phyloP scores from a whole-genome alignment of 1,140 invertebrate genomes.

The Scaptomyza montana region DNA sequence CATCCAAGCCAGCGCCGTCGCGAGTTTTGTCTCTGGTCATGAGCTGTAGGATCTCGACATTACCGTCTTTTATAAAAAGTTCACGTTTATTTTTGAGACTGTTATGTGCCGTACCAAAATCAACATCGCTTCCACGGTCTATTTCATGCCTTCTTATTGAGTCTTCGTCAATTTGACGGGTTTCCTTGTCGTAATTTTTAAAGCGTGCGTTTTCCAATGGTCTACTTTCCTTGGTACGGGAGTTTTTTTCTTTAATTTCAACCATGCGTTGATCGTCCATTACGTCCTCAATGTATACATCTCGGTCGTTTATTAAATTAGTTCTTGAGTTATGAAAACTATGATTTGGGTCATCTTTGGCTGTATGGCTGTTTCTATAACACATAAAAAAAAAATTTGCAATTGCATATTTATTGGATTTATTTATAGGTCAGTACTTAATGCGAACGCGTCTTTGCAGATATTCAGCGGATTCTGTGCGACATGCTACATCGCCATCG shows the following conservation, averaged over 20 bases:
- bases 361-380: constrained; percentile 65
- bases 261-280: constrained; percentile 84
- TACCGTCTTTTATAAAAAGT: constrained; percentile 91
- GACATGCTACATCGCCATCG: constrained; percentile 35
- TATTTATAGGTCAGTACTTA: constrained; percentile 48
- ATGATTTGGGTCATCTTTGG: constrained; percentile 80
- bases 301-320: constrained; percentile 85
- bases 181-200: constrained; percentile 87
- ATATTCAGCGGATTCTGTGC: constrained; percentile 72
- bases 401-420: background rate
- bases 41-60: constrained; percentile 91
- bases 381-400: background rate
- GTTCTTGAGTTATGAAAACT: constrained; percentile 83
- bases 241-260: constrained; percentile 80
- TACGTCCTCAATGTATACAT: constrained; percentile 86
- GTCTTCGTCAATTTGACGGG: constrained; percentile 87
- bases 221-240: constrained; percentile 81
- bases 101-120: constrained; percentile 83
- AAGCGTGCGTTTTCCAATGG: constrained; percentile 80
- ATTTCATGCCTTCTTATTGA: constrained; percentile 90
- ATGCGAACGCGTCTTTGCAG: constrained; percentile 77
- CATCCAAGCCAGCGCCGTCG: constrained; percentile 55
- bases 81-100: constrained; percentile 85
- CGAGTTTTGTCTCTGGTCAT: constrained; percentile 87
- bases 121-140: constrained; percentile 89